Conservation (phyloP, 2,888 invertebrate genomes). For the Sthenelais limicola region DNA sequence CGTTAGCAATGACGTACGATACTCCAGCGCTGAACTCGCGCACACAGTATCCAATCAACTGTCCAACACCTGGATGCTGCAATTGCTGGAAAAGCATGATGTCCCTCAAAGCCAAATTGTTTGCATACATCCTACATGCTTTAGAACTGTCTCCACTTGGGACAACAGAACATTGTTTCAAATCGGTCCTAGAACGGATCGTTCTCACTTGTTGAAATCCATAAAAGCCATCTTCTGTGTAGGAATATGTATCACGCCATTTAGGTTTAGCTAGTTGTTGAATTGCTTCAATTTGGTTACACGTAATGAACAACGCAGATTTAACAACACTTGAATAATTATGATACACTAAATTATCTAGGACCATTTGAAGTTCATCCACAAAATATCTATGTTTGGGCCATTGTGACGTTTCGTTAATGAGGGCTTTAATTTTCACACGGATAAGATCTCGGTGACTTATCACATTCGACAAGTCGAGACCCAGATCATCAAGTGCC, state of each 20-base stretch:
- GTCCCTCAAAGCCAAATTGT: slow-evolving; percentile 61
- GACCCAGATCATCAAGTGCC: slow-evolving; percentile 23
- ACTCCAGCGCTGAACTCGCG: slow-evolving; percentile 59
- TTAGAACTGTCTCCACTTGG: not conserved
- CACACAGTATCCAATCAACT: slow-evolving; percentile 62
- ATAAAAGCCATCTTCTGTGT: slow-evolving; percentile 21
- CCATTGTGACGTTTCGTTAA: not conserved
- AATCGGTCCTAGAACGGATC: slow-evolving; percentile 17
- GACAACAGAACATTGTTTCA: not conserved
- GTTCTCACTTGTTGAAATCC: slow-evolving; percentile 9
- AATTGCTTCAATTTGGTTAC: slow-evolving; percentile 23
- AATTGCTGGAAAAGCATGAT: slow-evolving; percentile 56
- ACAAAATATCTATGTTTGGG: not conserved
- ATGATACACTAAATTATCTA: not conserved
- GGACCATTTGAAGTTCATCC: not conserved
- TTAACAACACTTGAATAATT: slow-evolving; percentile 6
- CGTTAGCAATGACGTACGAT: slow-evolving; percentile 57
- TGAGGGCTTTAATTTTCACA: not conserved
- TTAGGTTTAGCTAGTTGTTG: slow-evolving; percentile 11
- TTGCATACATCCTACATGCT: slow-evolving; percentile 48
- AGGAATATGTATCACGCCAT: slow-evolving; percentile 15
- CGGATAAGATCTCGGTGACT: slow-evolving; percentile 13
- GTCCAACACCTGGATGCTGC: slow-evolving; percentile 55
- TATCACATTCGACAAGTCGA: slow-evolving; percentile 23
- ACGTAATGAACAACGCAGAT: not conserved